Base-by-base conservation (phyloP, 37 sponge, comb jelly and placozoan species). In the Diacarnus erythraeanus region DNA sequence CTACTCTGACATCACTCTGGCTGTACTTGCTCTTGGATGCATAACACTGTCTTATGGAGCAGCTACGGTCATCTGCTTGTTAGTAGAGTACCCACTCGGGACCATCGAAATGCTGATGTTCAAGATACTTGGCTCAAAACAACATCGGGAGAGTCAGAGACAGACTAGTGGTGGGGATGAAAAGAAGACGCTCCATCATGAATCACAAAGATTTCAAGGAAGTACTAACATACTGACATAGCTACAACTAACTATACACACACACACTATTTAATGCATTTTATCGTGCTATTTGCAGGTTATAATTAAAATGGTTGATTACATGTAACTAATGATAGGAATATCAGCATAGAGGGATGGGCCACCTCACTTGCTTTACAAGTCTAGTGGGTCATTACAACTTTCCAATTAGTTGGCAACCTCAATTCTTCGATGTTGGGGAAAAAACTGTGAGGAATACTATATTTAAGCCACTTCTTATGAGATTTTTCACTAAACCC, bases 21-120 rank as follows among this genome's bases (percentile, higher is more conserved):
- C 76, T 31, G 67, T 90, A 42, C 81, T 71, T 41, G 30, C 77
- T 0, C 64, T 86, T 39, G 89, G 69, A 18, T 22, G 54, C 38
- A 76, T 85, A 57, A 78, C 83, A 0, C 70, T 91, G 57, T 80
- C 88, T 10, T 95, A 83, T 74, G 92, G 70, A 38, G 72, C 76
- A 9, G 92, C 95, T 69, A 79, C 72, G 0, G 5, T 88, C 0
- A 12, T 95, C 1, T 57, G 89, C 25, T 34, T 82, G 2, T 78
- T 79, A 47, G 86, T 95, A 0, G 89, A 95, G 80, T 91, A 86
- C 44, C 95, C 95, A 18, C 54, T 95, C 21, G 72, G 76, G 25
- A 91, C 85, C 38, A 5, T 88, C 38, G 92, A 92, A 74, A 37
- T n/a, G 42, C 81, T 81, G 0, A 18, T 84, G 27, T 92, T 87